Base-by-base conservation (phyloP, 1,140 invertebrate species). In the Colletes latitarsis region DNA sequence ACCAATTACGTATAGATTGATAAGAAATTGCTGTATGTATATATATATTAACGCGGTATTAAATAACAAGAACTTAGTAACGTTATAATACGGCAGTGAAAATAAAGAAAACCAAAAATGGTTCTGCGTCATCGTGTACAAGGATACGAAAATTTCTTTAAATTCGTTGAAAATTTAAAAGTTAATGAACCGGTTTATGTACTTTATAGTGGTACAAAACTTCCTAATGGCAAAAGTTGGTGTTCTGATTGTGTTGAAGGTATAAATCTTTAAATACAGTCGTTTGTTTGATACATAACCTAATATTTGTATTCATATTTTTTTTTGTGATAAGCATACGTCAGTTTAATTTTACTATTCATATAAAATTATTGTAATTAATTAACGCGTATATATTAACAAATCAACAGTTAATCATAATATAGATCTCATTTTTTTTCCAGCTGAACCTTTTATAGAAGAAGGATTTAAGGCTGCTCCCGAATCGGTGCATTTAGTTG, bases 221-320 rank as follows among this genome's bases (percentile, higher is more conserved):
- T 94, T 55, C 90, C 94, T n/a, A 93, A 94, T 84, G 96, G 96
- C 8, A 84, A 94, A 67, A 97, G 95, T 89, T 97, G 96, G 96
- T 97, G 96, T 86, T 93, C 95, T 3, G 96, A 97, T 89, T 97
- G 96, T 89, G 95, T 96, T 41, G 94, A 94, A 94, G 96, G 95
- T 96, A 93, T 90, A 73, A 72, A 74, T 74, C 5, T 21, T 63
- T 17, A 49, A 78, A 21, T 46, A 58, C 55, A 43, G 10, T 43
- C 39, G 30, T 57, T 53, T 77, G 41, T 62, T 49, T 55, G 3
- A 6, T n/a, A 67, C 58, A 67, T 88, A 85, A 88, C 86, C 85
- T 88, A 62, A 43, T 6, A 10, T 49, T 43, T 43, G 43, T 43
- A 43, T 43, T 43, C 5, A 43, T 43, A 43, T 30, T 43, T 6